These are phyloP conservation scores for Leptodactylus fallax DNA, from an alignment of 2,797 vertebrate species.

Conservation along the genomic window DNA sequence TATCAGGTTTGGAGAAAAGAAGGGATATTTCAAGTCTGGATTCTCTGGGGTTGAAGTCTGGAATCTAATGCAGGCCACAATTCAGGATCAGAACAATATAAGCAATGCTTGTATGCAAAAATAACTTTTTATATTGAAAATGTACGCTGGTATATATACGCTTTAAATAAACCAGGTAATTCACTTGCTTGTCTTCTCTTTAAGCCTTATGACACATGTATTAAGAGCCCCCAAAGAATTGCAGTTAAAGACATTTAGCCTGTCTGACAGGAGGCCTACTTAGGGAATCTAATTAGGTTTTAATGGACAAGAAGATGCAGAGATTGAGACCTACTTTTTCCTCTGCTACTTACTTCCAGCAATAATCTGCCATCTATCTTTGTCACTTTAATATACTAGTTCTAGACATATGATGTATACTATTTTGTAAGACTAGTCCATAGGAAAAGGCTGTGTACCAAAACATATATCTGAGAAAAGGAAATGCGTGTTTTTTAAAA, in stretches of 20 bases:
- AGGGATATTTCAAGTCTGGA: no score
- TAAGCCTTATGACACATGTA: not conserved
- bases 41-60: no score
- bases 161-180: not conserved
- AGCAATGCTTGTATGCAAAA: not conserved
- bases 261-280: not conserved
- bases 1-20: no score
- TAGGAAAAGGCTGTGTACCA: not conserved
- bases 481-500: not conserved
- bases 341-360: not conserved
- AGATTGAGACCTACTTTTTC: slow-evolving; percentile 3
- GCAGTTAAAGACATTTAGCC: not conserved
- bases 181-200: not conserved
- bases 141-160: not conserved
- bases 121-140: no score
- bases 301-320: slow-evolving; percentile 10
- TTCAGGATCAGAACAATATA: not conserved
- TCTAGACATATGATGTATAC: not conserved
- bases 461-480: not conserved
- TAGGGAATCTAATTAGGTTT: slow-evolving; percentile 11
- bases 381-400: slow-evolving; percentile 14
- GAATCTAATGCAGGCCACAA: no score
- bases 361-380: not conserved
- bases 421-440: not conserved
- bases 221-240: not conserved